Evolutionary conservation across 2,797 vertebrate species (phyloP).

Genomic region (Periophthalmus magnuspinnatus): DNA sequence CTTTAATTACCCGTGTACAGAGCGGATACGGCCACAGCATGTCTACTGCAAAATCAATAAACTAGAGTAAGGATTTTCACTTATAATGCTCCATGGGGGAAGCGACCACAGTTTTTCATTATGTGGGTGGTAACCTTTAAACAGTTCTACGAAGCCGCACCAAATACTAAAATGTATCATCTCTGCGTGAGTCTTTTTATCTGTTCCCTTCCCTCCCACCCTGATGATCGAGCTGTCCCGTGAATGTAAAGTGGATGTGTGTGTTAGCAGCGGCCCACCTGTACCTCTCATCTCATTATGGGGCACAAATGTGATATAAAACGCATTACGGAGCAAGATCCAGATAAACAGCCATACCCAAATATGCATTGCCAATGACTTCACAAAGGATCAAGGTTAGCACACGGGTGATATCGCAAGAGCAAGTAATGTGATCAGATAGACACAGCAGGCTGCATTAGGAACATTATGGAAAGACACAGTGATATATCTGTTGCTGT

Average conservation of each 20-base stretch:
- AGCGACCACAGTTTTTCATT: neutral
- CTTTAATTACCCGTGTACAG: constrained; percentile 16
- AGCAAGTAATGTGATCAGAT: neutral
- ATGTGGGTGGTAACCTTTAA: neutral
- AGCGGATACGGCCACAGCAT: neutral
- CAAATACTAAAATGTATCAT: neutral
- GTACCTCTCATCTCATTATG: constrained; percentile 15
- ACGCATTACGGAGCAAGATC: neutral
- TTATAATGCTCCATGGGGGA: neutral
- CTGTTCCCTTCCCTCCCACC: neutral
- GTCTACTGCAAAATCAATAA: neutral
- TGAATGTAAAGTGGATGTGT: neutral
- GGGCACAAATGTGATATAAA: neutral
- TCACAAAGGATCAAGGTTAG: constrained; percentile 2
- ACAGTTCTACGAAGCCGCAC: neutral
- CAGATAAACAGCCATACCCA: neutral
- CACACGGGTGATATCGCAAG: neutral
- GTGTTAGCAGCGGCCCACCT: constrained; percentile 3
- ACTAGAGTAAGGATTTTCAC: neutral
- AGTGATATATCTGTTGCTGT: neutral
- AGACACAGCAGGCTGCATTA: neutral
- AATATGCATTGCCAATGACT: neutral
- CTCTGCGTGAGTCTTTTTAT: neutral
- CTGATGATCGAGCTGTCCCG: neutral
- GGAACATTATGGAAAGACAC: neutral